Percentiles rank a stretch among this genome's conserved stretches.
phyloP scores from a whole-genome alignment of 2,113 vertebrate species.

The Megaleporinus macrocephalus region DNA sequence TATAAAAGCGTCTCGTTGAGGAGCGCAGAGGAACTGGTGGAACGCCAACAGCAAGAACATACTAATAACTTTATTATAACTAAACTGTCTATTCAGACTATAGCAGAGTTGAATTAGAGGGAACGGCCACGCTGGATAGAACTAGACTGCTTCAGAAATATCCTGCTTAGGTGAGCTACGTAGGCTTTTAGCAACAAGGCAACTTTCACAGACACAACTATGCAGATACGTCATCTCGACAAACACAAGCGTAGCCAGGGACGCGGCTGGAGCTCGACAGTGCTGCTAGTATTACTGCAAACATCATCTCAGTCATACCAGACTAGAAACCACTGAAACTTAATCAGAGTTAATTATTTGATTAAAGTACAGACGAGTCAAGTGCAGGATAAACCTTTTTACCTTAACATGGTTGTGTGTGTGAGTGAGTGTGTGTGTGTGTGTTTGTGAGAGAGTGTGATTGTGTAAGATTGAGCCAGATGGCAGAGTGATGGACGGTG shows the following conservation, averaged over 20 bases:
- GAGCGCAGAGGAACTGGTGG: not conserved
- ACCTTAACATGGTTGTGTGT: not conserved
- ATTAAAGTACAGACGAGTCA: not conserved
- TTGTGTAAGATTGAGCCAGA: conserved; percentile 47
- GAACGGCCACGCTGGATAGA: not conserved
- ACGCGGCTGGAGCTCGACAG: not conserved
- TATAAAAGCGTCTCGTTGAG: not conserved
- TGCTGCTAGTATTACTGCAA: not conserved
- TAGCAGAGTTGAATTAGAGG: not conserved
- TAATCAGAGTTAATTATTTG: not conserved
- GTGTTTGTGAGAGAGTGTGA: too few species aligned
- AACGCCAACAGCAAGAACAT: not conserved
- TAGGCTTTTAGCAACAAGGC: not conserved
- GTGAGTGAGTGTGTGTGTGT: too few species aligned
- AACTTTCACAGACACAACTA: not conserved
- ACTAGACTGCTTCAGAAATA: too few species aligned
- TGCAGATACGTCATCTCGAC: not conserved
- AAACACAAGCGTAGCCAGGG: not conserved
- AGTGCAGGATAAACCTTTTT: not conserved
- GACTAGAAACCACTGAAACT: too few species aligned
- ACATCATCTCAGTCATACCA: too few species aligned
- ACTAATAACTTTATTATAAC: not conserved
- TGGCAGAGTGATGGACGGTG: conserved; percentile 51
- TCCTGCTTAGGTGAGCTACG: not conserved
- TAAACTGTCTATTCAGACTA: not conserved